phyloP scores from a whole-genome alignment of 35 echinoderm and acorn worm genomes.

The Stichopus chloronotus region DNA sequence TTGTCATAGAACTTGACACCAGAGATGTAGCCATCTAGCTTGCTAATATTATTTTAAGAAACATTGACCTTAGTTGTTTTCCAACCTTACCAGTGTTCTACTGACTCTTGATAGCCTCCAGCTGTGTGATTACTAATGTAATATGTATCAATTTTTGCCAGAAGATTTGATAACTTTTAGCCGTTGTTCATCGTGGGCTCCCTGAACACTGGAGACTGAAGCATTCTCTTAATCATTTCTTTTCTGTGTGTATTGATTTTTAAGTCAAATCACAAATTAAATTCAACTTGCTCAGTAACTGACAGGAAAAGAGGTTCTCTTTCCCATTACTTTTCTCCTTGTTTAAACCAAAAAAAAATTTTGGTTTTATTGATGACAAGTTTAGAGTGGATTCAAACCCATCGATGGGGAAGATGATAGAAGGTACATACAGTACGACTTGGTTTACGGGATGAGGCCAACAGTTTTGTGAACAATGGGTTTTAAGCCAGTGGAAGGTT shows the following conservation, averaged over 20 bases:
- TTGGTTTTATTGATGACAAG: background rate
- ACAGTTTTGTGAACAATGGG: too few species aligned
- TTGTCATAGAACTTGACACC: background rate
- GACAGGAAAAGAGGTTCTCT: background rate
- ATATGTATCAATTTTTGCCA: conserved; percentile 6
- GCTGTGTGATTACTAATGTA: background rate
- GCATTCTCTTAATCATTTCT: background rate
- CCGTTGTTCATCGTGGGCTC: background rate
- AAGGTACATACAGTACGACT: too few species aligned
- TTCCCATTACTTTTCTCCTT: too few species aligned
- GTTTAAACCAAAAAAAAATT: too few species aligned
- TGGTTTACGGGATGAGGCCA: too few species aligned
- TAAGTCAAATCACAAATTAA: background rate
- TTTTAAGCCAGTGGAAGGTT: too few species aligned
- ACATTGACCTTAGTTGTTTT: background rate
- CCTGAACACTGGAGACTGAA: background rate
- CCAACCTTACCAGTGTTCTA: background rate
- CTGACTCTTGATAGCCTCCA: background rate
- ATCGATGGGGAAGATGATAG: too few species aligned
- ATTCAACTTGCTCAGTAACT: background rate
- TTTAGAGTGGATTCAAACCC: background rate
- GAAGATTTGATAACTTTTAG: background rate
- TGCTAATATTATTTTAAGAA: background rate
- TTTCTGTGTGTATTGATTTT: background rate
- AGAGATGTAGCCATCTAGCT: background rate